Percentiles rank a stretch among this genome's conserved stretches.
These are phyloP conservation scores for Microcaecilia unicolor DNA, from an alignment of 2,797 vertebrate genomes.

Conservation along the genomic window DNA sequence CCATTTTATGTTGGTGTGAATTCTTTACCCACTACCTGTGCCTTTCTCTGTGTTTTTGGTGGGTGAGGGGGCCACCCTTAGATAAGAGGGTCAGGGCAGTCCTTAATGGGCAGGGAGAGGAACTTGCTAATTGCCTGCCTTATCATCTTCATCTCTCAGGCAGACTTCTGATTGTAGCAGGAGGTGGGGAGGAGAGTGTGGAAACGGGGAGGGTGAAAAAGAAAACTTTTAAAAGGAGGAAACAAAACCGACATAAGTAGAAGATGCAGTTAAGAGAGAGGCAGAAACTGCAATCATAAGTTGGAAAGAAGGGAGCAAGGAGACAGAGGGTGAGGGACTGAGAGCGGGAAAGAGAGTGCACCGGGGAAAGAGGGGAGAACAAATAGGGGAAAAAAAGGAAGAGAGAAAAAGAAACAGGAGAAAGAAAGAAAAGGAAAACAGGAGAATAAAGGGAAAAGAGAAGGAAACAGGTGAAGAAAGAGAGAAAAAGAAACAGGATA, in stretches of 20 bases:
- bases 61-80: too few species aligned
- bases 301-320: too few species aligned
- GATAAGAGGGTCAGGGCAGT: neutral
- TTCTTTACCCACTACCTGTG: too few species aligned
- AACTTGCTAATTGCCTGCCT: slow-evolving; percentile 24
- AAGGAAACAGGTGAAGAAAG: too few species aligned
- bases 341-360: slow-evolving; percentile 57
- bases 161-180: slow-evolving; percentile 9
- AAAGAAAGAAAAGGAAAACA: neutral
- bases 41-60: too few species aligned
- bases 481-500: too few species aligned
- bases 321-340: too few species aligned
- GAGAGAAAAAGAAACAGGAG: neutral
- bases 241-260: neutral
- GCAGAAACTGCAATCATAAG: too few species aligned
- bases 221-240: neutral
- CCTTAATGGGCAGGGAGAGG: slow-evolving; percentile 1
- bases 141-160: slow-evolving; percentile 24
- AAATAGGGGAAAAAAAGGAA: neutral
- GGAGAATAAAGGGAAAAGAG: neutral
- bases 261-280: slow-evolving; percentile 34
- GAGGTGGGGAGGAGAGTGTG: slow-evolving; percentile 1
- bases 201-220: neutral
- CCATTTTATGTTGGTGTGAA: too few species aligned
- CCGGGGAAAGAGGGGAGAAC: neutral